A percentile compares a stretch with the other conserved stretches of the same genome.
Evolutionary conservation across 2,113 vertebrate species (phyloP).

Genomic region (Elephas maximus): DNA sequence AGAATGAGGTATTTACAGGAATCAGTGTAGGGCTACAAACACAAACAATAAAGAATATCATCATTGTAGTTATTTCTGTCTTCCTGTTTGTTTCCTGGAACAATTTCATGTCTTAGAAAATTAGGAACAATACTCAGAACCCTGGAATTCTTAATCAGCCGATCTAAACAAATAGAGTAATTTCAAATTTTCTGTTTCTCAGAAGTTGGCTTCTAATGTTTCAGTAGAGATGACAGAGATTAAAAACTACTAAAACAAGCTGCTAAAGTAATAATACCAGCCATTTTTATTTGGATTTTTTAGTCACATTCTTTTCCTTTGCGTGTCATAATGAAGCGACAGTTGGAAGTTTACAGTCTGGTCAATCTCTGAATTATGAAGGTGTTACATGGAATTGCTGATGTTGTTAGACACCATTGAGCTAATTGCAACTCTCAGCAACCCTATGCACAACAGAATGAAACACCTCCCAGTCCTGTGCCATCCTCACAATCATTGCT

Average conservation of each 20-base stretch:
- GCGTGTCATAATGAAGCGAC: not conserved
- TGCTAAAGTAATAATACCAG: not conserved
- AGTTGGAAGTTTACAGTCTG: not conserved
- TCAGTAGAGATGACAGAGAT: constrained; percentile 8
- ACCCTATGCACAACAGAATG: no score
- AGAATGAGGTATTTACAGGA: constrained; percentile 37
- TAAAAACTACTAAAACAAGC: not conserved
- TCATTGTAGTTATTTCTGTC: constrained; percentile 11
- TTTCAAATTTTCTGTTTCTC: constrained; percentile 45
- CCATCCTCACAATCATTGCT: no score
- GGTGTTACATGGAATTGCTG: not conserved
- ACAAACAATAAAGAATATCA: constrained; percentile 7
- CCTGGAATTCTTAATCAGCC: not conserved
- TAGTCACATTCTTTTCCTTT: not conserved
- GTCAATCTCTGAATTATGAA: not conserved
- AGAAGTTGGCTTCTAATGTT: constrained; percentile 42
- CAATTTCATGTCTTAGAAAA: constrained; percentile 21
- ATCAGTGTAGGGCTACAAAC: not conserved
- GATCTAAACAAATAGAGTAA: not conserved
- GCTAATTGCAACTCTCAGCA: no score
- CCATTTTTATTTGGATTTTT: not conserved
- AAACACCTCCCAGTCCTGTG: no score
- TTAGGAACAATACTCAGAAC: not conserved
- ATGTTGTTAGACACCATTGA: not conserved
- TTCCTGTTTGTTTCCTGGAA: constrained; percentile 68